Base-by-base conservation (phyloP, 2,113 vertebrate genomes). In the Balaeniceps rex region DNA sequence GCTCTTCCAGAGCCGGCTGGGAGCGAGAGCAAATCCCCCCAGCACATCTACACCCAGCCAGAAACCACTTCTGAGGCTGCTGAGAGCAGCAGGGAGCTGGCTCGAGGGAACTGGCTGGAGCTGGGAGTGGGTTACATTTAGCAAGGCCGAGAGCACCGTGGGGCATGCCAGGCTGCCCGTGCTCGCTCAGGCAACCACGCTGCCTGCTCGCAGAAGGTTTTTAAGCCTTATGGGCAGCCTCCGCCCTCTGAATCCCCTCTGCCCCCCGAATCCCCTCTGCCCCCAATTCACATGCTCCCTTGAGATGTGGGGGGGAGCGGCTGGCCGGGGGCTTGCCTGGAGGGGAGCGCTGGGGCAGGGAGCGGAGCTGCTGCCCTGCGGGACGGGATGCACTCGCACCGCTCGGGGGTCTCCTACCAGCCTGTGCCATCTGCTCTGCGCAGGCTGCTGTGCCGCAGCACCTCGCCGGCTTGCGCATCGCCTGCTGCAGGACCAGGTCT, bases 61-160 rank as follows among this genome's bases (percentile, higher is more conserved):
- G 92, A 97, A 97, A 97, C 75, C 96, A 97, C 94, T 97, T 97
- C 80, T 94, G 95, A 97, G 92, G 97, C 94, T 77, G 84, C 92
- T 77, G 72, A 38, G 92, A 90, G 88, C 94, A 86, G 96, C 28
- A 3, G 95, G 93, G 96, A 97, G 63, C 84, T 96, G 93, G 70
- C 76, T 82, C 4, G 10, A 91, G 93, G 90, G 93, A 97, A 21
- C 70, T 76, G 93, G 89, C 91, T 93, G 92, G 91, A 95, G 94
- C 93, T 12, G 28, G 95, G 55, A 12, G 5, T 36, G 85, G 93
- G 83, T 55, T 52, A 19, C 49, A 10, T 24, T 22, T 14, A n/a
- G 78, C 0, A 26, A 74, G 55, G 55, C 68, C 22, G 4, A 33
- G 33, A 58, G 80, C 49, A n/a, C 63, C 1, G 0, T 1, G 24